phyloP scores from a whole-genome alignment of 2,797 vertebrate genomes.

The Ciconia nigra region DNA sequence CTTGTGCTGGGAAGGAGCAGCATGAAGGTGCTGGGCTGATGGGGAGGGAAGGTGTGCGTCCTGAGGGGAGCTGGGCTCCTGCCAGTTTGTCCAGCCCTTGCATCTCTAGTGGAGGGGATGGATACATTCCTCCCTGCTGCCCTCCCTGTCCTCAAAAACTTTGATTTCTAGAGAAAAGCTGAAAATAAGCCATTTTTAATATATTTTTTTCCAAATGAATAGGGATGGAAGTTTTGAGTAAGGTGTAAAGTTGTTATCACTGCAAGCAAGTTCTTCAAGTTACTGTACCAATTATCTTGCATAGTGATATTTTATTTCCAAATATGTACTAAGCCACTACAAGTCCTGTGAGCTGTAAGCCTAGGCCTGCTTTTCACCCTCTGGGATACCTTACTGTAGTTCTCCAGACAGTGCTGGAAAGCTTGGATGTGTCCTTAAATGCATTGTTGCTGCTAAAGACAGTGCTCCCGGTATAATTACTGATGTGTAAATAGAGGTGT shows the following conservation, averaged over 20 bases:
- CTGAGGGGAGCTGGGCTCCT: neutral
- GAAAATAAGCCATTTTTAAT: neutral
- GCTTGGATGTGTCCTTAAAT: neutral
- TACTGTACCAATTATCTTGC: neutral
- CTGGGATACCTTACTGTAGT: neutral
- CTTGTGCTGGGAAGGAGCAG: neutral
- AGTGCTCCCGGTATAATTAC: neutral
- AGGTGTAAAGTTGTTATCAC: neutral
- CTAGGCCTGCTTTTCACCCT: neutral
- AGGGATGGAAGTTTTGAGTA: neutral
- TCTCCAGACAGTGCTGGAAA: neutral
- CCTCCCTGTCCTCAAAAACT: neutral
- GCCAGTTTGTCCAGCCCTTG: neutral
- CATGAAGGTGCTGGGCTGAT: neutral
- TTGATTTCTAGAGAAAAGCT: neutral
- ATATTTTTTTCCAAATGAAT: neutral
- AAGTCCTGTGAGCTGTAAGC: neutral
- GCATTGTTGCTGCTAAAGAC: neutral
- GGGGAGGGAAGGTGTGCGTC: neutral
- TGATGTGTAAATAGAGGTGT: fast-evolving
- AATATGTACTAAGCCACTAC: neutral
- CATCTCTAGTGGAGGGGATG: neutral
- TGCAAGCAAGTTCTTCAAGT: neutral
- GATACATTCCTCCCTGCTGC: neutral
- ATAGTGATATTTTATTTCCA: neutral